A percentile compares a stretch with the other conserved stretches of the same genome.
phyloP scores from a whole-genome alignment of 1,140 invertebrate species.

The Oppia nitens region DNA sequence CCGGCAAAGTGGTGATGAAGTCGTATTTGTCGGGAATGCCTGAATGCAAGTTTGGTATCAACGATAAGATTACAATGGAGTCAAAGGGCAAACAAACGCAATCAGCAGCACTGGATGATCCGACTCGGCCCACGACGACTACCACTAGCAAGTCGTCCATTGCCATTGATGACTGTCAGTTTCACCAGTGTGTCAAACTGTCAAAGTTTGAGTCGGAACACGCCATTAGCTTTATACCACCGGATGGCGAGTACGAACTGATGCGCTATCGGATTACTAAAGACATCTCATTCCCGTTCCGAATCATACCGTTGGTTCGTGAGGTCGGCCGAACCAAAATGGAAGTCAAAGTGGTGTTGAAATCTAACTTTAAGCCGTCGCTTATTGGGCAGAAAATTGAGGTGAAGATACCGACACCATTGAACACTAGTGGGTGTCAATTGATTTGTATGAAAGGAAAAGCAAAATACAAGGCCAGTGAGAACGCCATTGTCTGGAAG shows the following conservation, averaged over 20 bases:
- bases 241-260: constrained; percentile 98
- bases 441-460: constrained; percentile 98
- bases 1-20: constrained; percentile 99
- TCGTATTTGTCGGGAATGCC: constrained; percentile 99
- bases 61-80: constrained; percentile 99
- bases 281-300: constrained; percentile 97
- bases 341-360: constrained; percentile 98
- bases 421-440: constrained; percentile 97
- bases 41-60: constrained; percentile 99
- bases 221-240: constrained; percentile 98
- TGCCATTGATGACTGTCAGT: constrained; percentile 99
- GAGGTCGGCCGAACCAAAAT: constrained; percentile 97
- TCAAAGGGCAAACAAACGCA: constrained; percentile 60
- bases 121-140: constrained; percentile 36
- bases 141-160: constrained; percentile 60
- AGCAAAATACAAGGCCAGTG: constrained; percentile 98
- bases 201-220: constrained; percentile 99
- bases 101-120: constrained; percentile 45
- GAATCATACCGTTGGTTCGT: constrained; percentile 92
- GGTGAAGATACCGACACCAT: constrained; percentile 83
- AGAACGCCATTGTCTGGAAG: constrained; percentile 99
- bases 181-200: constrained; percentile 98
- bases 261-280: constrained; percentile 99
- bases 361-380: constrained; percentile 98
- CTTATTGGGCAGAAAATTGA: constrained; percentile 97